Evolutionary conservation across 2,888 invertebrate species (phyloP), one percentile per base, ranked within the genome.

Genomic region (Orchesellides sinensis): DNA sequence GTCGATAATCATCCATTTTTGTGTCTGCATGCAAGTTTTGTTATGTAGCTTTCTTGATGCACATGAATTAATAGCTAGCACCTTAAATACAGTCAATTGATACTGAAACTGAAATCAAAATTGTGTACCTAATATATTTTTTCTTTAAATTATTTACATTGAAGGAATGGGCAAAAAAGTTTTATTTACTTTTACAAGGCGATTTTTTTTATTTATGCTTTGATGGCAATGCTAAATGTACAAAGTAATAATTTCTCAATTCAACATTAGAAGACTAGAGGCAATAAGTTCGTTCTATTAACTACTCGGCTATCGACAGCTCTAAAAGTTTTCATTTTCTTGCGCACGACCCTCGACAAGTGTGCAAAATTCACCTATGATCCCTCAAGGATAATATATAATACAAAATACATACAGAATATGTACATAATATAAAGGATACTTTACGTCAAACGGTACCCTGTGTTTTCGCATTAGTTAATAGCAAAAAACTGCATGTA

Each of bases 31-130:
- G n/a, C 32, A n/a, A 17, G 17, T 69, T 40, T 56, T 56, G n/a
- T n/a, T n/a, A n/a, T 14, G n/a, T 54, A 35, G 49, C 61, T 40
- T 40, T 54, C 14, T 68, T 56, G 77, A 68, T 79, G 65, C 79
- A 79, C 40, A 29, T 72, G 79, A 72, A 45, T 72, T 79, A 40
- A 0, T 72, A 79, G 72, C 65, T 79, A 65, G 72, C 45, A 23
- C 79, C 70, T n/a, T 23, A 27, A 40, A 40, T 10, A 40, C 40
- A 40, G 40, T n/a, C n/a, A n/a, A n/a, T n/a, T 49, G 21, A 8
- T 49, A 19, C 21, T 49, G 49, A 49, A 49, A 49, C 17, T 49
- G 49, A 49, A 49, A 49, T 49, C 19, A 19, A 17, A 21, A 19
- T 8, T n/a, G 6, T 19, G 21, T 19, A 49, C 49, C 19, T 49